Evolutionary conservation across 2,113 vertebrate genomes (phyloP).

Genomic region (Corythornis vintsioides): DNA sequence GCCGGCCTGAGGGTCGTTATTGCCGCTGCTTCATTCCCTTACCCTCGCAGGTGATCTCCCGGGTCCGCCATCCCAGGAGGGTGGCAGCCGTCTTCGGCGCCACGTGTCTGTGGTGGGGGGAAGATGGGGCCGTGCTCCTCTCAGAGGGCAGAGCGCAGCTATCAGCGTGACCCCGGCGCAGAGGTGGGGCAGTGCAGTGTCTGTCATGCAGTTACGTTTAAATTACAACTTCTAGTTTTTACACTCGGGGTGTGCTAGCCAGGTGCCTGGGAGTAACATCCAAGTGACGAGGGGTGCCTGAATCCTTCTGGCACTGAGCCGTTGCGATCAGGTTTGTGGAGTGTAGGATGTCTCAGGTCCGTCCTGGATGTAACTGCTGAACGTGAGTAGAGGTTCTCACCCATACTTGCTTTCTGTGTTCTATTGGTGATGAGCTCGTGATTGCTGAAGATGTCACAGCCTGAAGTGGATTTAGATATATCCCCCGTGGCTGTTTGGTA

Average conservation of each 20-base stretch:
- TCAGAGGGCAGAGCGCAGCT: accelerated
- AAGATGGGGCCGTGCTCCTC: neutral
- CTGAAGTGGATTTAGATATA: accelerated
- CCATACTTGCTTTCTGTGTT: accelerated
- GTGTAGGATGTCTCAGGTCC: accelerated
- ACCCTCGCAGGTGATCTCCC: neutral
- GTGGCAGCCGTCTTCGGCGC: neutral
- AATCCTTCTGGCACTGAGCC: accelerated
- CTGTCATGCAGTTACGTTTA: accelerated
- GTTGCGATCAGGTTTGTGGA: accelerated
- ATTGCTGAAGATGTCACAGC: neutral
- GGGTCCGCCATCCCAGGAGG: neutral
- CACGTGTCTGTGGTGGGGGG: neutral
- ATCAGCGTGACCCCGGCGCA: too few species aligned
- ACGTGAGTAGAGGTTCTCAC: accelerated
- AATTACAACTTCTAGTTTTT: accelerated
- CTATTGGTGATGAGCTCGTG: accelerated
- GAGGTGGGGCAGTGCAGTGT: neutral
- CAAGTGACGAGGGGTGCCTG: neutral
- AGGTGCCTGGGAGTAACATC: neutral
- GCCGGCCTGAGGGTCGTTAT: too few species aligned
- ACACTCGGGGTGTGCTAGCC: accelerated
- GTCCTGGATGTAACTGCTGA: accelerated
- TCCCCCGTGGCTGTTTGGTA: neutral
- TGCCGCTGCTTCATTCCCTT: neutral